phyloP scores from a whole-genome alignment of 1,140 invertebrate genomes.

The Brachionus asplanchnoidis region DNA sequence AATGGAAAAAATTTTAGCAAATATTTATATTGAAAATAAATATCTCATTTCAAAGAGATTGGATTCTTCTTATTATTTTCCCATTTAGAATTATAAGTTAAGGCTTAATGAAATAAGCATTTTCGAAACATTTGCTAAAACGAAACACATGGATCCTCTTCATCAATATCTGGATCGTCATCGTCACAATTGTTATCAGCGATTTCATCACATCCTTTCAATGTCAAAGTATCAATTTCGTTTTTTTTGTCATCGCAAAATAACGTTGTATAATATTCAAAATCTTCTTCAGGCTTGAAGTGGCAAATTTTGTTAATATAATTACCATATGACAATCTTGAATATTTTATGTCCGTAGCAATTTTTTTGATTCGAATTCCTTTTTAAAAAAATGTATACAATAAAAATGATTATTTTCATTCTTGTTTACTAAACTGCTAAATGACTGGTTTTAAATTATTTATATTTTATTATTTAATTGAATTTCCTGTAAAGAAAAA shows the following conservation, averaged over 20 bases:
- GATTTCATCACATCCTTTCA: background rate
- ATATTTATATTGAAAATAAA: no score
- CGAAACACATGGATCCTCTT: background rate
- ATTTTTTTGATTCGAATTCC: conserved; percentile 8
- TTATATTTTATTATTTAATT: no score
- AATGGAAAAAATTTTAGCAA: no score
- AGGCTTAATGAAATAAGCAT: background rate
- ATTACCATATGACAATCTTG: background rate
- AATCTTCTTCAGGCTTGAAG: background rate
- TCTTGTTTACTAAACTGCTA: no score
- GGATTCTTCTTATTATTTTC: no score
- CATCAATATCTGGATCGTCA: conserved; percentile 7
- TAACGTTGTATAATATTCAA: conserved; percentile 4
- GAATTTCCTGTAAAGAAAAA: no score
- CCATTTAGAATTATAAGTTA: no score
- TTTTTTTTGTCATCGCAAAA: background rate
- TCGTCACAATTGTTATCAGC: background rate
- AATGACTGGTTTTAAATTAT: no score
- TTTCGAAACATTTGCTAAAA: conserved; percentile 8
- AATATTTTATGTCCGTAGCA: background rate
- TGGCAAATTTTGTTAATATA: background rate
- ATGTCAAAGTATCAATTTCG: background rate
- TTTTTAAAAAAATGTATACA: background rate
- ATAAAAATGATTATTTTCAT: background rate
- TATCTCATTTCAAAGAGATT: no score